phyloP scores from a whole-genome alignment of 2,113 vertebrate species.

The Oxygymnocypris stewartii region DNA sequence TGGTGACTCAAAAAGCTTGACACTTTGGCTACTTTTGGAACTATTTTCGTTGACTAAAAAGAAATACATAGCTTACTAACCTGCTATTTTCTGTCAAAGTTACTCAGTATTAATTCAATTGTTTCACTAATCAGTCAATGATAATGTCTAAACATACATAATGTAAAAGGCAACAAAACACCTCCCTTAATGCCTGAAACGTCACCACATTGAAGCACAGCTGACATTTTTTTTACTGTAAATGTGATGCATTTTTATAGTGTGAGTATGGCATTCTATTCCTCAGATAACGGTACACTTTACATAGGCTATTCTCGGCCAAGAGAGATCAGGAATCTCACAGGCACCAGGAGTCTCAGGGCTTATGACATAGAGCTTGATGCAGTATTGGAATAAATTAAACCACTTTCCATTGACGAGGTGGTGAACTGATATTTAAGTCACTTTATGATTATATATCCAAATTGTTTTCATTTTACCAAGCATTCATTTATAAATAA shows the following conservation, averaged over 20 bases:
- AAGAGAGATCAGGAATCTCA: not conserved
- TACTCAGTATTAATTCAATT: not conserved
- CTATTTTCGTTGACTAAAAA: not conserved
- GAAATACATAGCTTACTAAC: not conserved
- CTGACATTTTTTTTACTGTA: not conserved
- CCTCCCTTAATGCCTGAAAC: not conserved
- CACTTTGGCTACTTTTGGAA: conserved; percentile 13
- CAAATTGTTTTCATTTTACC: not conserved
- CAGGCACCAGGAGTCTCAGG: conserved; percentile 14
- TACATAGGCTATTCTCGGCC: not conserved
- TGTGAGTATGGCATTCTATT: not conserved
- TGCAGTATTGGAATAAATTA: conserved; percentile 77
- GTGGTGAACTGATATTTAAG: conserved; percentile 1
- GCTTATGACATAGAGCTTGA: conserved; percentile 43
- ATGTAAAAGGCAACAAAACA: not conserved
- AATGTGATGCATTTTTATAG: not conserved
- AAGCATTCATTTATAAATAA: not conserved
- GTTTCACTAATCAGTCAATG: not conserved
- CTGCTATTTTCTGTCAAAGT: not conserved
- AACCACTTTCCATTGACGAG: conserved; percentile 70
- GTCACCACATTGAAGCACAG: not conserved
- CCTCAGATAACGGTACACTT: not conserved
- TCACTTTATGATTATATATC: not conserved
- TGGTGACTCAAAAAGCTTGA: not conserved
- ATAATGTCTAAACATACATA: not conserved